Conservation (phyloP, 2,797 vertebrate species). For the Champsocephalus gunnari region DNA sequence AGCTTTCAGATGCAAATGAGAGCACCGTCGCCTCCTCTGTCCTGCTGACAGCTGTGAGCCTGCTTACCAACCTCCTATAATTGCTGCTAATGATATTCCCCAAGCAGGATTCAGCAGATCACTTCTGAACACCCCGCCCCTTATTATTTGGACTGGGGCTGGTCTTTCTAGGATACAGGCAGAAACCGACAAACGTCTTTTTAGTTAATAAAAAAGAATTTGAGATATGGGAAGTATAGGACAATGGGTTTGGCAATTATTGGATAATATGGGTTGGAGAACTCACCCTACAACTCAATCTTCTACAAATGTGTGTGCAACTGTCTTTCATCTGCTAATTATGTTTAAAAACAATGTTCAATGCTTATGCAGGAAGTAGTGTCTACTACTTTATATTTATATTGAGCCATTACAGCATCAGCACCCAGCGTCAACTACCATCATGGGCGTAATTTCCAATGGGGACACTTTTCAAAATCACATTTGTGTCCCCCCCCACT, state of each 20-base stretch:
- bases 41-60: conserved; percentile 76
- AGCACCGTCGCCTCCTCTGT: conserved; percentile 64
- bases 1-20: conserved; percentile 82
- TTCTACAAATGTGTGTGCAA: background rate
- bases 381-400: background rate
- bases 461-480: no score
- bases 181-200: background rate
- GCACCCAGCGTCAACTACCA: background rate
- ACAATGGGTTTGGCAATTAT: background rate
- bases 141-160: conserved; percentile 45
- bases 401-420: background rate
- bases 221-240: background rate
- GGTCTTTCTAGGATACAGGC: background rate
- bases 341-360: background rate
- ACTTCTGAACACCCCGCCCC: conserved; percentile 52
- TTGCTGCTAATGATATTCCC: conserved; percentile 80
- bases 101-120: conserved; percentile 61
- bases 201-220: conserved; percentile 34
- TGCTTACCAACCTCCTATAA: conserved; percentile 74
- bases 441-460: no score
- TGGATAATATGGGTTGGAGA: background rate
- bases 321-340: background rate
- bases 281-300: background rate
- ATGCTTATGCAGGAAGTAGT: background rate
- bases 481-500: no score